These are phyloP conservation scores for Gallinago media DNA, from an alignment of 2,113 vertebrate genomes.

Conservation along the genomic window DNA sequence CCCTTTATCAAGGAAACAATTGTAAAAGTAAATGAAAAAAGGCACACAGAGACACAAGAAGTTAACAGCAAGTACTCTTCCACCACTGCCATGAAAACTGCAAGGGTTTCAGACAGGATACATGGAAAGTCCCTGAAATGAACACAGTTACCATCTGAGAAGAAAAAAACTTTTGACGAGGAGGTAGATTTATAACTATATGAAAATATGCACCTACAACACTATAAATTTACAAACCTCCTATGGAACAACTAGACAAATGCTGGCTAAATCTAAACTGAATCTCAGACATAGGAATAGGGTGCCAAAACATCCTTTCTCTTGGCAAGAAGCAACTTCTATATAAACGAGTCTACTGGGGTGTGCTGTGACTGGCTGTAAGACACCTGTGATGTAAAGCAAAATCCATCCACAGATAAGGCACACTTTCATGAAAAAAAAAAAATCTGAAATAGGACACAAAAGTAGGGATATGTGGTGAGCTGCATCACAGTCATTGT, in stretches of 20 bases:
- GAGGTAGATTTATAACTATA: not conserved
- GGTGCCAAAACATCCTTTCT: not conserved
- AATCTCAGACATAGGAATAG: not conserved
- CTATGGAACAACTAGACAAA: not conserved
- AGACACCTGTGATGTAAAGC: not conserved
- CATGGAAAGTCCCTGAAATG: not conserved
- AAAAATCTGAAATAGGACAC: not conserved
- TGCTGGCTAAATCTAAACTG: not conserved
- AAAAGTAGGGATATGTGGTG: not conserved
- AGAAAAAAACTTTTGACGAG: not conserved
- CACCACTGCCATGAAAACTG: not conserved
- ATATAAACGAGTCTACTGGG: not conserved
- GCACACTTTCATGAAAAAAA: not conserved
- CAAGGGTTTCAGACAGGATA: not conserved
- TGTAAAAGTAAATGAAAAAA: slow-evolving; percentile 59
- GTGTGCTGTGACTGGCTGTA: not conserved
- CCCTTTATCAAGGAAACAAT: slow-evolving; percentile 38
- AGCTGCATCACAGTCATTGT: not conserved
- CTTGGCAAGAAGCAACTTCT: not conserved
- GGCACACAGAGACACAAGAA: not conserved
- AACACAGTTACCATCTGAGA: not conserved
- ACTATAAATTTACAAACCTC: not conserved
- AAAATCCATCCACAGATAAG: not conserved
- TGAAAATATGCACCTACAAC: not conserved
- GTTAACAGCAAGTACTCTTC: slow-evolving; percentile 21